Conservation (phyloP, 1,140 invertebrate species). For the Microvelia longipes region DNA sequence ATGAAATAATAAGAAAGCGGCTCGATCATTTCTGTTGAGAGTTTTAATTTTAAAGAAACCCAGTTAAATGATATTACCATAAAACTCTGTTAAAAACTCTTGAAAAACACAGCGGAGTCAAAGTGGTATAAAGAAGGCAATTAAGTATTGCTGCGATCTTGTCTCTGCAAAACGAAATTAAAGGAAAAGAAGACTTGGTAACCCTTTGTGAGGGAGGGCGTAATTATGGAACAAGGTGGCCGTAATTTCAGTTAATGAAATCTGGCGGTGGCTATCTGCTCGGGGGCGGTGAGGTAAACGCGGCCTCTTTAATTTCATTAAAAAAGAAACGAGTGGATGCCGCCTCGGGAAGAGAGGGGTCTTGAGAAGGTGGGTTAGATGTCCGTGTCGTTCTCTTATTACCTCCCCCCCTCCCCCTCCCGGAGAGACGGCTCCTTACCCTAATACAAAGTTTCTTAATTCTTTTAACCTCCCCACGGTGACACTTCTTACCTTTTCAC, state of each 20-base stretch:
- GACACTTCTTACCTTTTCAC: background rate
- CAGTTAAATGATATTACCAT: no score
- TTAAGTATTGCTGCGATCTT: background rate
- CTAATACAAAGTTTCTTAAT: background rate
- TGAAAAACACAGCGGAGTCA: no score
- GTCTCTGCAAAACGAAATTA: background rate
- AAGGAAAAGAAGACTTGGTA: background rate
- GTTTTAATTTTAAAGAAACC: no score
- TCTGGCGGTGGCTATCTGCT: slow-evolving; percentile 1
- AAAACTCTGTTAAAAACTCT: no score
- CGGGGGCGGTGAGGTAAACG: slow-evolving; percentile 7
- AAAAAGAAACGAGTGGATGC: background rate
- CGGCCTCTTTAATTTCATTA: slow-evolving; percentile 12
- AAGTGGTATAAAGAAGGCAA: background rate
- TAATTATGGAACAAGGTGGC: slow-evolving; percentile 4
- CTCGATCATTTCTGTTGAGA: no score
- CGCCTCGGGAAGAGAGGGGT: no score
- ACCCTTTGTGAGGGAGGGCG: background rate
- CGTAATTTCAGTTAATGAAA: slow-evolving; percentile 9
- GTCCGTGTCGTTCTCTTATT: background rate
- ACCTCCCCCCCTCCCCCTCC: background rate
- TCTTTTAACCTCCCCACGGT: background rate
- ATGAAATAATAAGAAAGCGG: no score
- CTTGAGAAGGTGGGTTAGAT: background rate
- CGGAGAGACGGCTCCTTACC: no score